Evolutionary conservation across 2,888 invertebrate species (phyloP).

Genomic region (Coecobrya sp.): DNA sequence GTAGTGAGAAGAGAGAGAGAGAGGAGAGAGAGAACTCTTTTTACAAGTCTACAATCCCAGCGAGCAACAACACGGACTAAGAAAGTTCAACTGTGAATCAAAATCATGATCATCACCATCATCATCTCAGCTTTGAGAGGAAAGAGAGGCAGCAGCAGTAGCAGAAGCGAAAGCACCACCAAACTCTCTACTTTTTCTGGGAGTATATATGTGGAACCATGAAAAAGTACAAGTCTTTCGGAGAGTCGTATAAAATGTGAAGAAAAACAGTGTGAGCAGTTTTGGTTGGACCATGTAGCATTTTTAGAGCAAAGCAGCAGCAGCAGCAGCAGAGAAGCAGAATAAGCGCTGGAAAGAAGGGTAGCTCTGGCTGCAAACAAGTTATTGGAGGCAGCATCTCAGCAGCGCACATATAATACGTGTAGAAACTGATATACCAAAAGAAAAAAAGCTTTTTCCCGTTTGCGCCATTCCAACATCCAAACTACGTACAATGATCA

Average conservation of each 20-base stretch:
- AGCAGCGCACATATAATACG: constrained; percentile 37
- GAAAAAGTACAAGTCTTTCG: constrained; percentile 27
- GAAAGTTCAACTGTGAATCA: constrained; percentile 72
- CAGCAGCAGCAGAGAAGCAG: background rate
- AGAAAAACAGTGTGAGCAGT: constrained; percentile 42
- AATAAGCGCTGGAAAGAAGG: background rate
- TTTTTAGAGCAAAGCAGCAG: background rate
- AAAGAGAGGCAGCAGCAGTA: constrained; percentile 1
- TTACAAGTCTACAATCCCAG: constrained; percentile 67
- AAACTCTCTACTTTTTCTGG: background rate
- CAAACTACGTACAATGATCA: constrained; percentile 19
- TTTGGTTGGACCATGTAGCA: background rate
- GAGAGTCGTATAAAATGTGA: constrained; percentile 6
- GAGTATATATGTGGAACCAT: background rate
- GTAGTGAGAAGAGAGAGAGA: constrained; percentile 30
- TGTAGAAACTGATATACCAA: constrained; percentile 2
- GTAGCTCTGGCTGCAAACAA: constrained; percentile 45
- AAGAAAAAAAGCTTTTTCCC: constrained; percentile 35
- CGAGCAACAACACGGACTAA: constrained; percentile 72
- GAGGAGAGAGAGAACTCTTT: constrained; percentile 43
- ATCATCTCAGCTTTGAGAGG: background rate
- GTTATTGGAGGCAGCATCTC: constrained; percentile 49
- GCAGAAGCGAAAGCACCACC: background rate
- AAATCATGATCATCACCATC: constrained; percentile 68
- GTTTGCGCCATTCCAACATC: constrained; percentile 54